These are phyloP conservation scores for Oophaga pumilio DNA, from an alignment of 2,113 vertebrate species.

Conservation along the genomic window DNA sequence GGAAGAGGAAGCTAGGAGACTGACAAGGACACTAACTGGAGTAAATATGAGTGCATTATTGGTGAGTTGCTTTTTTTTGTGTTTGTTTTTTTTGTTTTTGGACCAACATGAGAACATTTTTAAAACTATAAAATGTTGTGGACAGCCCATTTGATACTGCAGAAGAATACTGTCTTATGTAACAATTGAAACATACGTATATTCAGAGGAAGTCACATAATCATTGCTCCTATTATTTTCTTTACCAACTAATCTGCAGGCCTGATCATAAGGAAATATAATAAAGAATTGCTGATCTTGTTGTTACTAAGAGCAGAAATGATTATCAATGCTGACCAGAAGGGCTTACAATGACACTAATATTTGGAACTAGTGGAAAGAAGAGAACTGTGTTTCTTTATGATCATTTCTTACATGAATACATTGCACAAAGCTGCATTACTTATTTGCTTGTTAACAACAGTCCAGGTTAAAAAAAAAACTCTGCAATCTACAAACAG, in stretches of 20 bases:
- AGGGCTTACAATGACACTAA: not conserved
- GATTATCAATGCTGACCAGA: not conserved
- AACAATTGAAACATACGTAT: not conserved
- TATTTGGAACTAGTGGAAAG: not conserved
- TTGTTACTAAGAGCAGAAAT: not conserved
- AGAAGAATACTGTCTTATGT: not conserved
- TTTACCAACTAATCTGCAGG: not conserved
- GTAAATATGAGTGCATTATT: too few relatives aligned
- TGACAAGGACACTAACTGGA: too few relatives aligned
- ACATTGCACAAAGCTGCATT: not conserved
- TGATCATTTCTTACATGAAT: not conserved
- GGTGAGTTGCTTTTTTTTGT: too few relatives aligned
- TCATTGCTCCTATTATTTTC: not conserved
- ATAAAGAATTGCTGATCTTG: not conserved
- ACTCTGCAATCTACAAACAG: not conserved
- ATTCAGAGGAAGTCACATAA: not conserved
- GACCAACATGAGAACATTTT: too few relatives aligned
- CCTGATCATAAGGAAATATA: not conserved
- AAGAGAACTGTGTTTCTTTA: not conserved
- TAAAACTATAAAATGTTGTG: too few relatives aligned
- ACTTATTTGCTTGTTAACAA: not conserved
- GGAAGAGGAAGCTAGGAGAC: too few relatives aligned
- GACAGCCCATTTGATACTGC: not conserved
- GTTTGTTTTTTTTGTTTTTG: too few relatives aligned
- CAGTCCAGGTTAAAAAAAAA: not conserved